Evolutionary conservation across 2,797 vertebrate species (phyloP).

Genomic region (Lepilemur ruficaudatus): DNA sequence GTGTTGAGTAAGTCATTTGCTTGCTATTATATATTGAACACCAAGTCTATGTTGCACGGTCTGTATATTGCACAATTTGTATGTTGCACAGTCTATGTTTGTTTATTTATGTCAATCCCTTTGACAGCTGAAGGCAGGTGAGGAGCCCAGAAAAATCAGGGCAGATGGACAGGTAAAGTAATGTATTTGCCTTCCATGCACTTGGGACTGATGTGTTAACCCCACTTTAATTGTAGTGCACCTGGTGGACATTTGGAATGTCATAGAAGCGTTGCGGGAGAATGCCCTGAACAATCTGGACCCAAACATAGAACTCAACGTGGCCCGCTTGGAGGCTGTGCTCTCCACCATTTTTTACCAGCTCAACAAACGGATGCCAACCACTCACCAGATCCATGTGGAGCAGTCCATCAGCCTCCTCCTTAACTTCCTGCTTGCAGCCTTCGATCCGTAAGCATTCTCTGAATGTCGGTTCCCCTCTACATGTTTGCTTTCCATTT

Average conservation of each 20-base stretch:
- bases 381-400: conserved; percentile 96
- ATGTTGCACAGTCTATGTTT: not conserved
- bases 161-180: not conserved
- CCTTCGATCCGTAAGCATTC: conserved; percentile 96
- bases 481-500: not conserved
- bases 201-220: not conserved
- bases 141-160: not conserved
- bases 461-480: not conserved
- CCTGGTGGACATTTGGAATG: conserved; percentile 98
- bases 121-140: not conserved
- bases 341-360: conserved; percentile 97
- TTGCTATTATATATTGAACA: not conserved
- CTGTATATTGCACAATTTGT: not conserved
- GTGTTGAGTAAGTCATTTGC: not conserved
- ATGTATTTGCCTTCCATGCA: not conserved
- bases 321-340: conserved; percentile 94
- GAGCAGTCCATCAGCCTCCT: conserved; percentile 96
- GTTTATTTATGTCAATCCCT: not conserved
- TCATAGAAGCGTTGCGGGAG: conserved; percentile 97
- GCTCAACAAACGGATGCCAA: conserved; percentile 98
- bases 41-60: not conserved
- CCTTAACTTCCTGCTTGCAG: conserved; percentile 97
- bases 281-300: conserved; percentile 95
- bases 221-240: conserved; percentile 89
- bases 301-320: conserved; percentile 91